phyloP scores from a whole-genome alignment of 1,140 invertebrate genomes.

The Drosophila lowei region DNA sequence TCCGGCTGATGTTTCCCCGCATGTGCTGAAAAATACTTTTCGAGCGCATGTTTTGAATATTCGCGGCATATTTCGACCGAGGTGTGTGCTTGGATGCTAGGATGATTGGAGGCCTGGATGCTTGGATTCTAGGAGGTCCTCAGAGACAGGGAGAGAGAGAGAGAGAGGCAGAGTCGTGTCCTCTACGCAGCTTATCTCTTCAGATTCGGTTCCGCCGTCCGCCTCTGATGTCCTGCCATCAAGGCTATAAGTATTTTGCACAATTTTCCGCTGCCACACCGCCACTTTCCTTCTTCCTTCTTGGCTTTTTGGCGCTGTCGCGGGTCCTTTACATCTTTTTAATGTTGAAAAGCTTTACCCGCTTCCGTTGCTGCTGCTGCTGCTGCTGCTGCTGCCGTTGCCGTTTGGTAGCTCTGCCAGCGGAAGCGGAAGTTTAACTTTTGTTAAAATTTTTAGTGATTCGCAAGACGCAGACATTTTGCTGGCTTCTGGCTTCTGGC shows the following conservation, averaged over 20 bases:
- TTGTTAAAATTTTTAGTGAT: constrained; percentile 80
- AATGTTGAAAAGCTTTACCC: constrained; percentile 81
- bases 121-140: constrained; percentile 13
- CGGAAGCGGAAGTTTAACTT: constrained; percentile 80
- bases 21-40: constrained; percentile 71
- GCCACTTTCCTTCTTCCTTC: constrained; percentile 23
- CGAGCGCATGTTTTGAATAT: constrained; percentile 79
- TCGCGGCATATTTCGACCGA: constrained; percentile 63
- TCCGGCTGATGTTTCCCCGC: constrained; percentile 30
- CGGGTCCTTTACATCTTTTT: constrained; percentile 76
- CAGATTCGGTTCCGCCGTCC: constrained; percentile 28
- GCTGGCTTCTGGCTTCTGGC: constrained; percentile 6
- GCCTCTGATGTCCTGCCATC: constrained; percentile 31
- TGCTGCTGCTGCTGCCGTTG: constrained; percentile 59
- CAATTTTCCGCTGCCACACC: constrained; percentile 54
- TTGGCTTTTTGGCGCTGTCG: constrained; percentile 61
- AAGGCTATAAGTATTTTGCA: constrained; percentile 61
- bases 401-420: constrained; percentile 19
- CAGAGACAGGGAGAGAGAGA: too few species aligned
- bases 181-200: constrained; percentile 73
- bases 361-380: constrained; percentile 57
- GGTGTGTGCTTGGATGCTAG: neutral
- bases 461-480: constrained; percentile 68
- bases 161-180: constrained; percentile 24
- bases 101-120: too few species aligned